Base-by-base conservation (phyloP, 1,140 invertebrate species). In the Trypoxylus dichotomus region DNA sequence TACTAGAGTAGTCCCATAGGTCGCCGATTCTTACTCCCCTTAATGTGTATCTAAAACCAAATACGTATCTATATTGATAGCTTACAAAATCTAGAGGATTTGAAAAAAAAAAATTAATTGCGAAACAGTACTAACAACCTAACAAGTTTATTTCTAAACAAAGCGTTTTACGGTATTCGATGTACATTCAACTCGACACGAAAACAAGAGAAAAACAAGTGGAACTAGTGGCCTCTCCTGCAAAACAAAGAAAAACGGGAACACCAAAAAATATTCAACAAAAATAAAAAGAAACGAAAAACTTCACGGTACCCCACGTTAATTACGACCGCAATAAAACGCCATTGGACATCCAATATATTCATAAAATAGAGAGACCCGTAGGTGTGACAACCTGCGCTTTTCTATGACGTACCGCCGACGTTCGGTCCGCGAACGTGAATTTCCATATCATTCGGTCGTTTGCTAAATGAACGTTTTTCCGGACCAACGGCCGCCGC, bases 251-350 rank as follows among this genome's bases (percentile, higher is more conserved):
- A 15, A 54, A 54, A 54, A 54, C 47, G 47, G 19, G 19, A n/a
- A 19, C 2, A 6, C 3, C 10, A 54, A n/a, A 37, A 37, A 37
- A 54, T 6, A 54, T 54, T 54, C 6, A 15, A 54, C 47, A 54
- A 54, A 43, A 43, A 43, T 43, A n/a, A n/a, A n/a, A n/a, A n/a
- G n/a, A n/a, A 37, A 37, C 32, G 32, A 37, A 37, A 37, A 37
- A 8, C 47, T 6, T n/a, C 15, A 37, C 32, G 15, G 47, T 19
- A 15, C 19, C n/a, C n/a, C 47, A 54, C 47, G 47, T 54, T 54
- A 54, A 54, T 54, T 54, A 54, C 19, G 47, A 54, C 47, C 47
- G 47, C 47, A 54, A 54, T 54, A 54, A 54, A 54, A 54, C 47
- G 15, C 47, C 47, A 54, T 37, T 37, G 32, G 10, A 54, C 47